Evolutionary conservation across 2,888 invertebrate genomes (phyloP).

Genomic region (Lamellibrachia columna): DNA sequence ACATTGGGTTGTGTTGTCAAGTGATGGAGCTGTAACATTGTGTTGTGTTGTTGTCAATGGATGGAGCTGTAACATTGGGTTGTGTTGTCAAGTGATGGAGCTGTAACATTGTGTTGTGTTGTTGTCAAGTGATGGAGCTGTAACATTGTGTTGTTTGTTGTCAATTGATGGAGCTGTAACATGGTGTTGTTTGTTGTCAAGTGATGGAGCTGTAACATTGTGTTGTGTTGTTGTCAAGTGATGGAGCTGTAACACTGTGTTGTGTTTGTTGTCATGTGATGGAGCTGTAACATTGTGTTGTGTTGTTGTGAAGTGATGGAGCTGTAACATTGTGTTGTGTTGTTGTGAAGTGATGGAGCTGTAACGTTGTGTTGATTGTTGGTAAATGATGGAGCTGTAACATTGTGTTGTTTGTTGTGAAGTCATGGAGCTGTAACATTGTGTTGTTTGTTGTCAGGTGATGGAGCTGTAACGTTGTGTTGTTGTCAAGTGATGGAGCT

Average conservation of each 20-base stretch:
- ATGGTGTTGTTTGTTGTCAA: background rate
- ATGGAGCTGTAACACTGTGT: background rate
- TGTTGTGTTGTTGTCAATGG: no score
- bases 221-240: background rate
- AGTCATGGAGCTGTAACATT: background rate
- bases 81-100: background rate
- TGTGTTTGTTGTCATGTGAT: background rate
- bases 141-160: background rate
- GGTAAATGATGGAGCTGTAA: background rate
- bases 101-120: background rate
- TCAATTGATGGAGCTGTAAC: background rate
- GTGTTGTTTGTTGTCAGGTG: background rate
- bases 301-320: background rate
- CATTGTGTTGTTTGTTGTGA: background rate
- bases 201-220: background rate
- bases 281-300: background rate
- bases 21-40: background rate
- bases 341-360: background rate
- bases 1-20: background rate
- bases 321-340: background rate
- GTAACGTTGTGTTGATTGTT: background rate
- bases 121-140: no score
- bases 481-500: background rate
- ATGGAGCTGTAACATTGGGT: background rate
- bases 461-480: background rate